phyloP scores from a whole-genome alignment of 2,113 vertebrate genomes.

The Caloenas nicobarica region DNA sequence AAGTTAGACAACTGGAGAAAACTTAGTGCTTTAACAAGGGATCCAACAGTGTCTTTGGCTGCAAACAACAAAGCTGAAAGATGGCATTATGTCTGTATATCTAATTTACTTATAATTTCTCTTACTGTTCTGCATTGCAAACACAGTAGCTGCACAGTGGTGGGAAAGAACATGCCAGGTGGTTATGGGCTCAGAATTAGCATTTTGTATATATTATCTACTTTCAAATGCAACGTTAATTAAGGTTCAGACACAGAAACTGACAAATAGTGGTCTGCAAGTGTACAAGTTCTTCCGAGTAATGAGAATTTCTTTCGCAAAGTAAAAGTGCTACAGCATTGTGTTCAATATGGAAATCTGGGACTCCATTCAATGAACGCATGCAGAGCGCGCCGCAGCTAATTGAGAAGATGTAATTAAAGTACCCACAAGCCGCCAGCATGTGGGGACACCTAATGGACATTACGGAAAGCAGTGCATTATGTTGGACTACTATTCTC shows the following conservation, averaged over 20 bases:
- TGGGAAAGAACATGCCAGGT: conserved; percentile 22
- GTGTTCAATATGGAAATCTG: conserved; percentile 21
- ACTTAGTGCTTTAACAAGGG: conserved; percentile 13
- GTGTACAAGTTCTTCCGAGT: not conserved
- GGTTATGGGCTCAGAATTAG: conserved; percentile 34
- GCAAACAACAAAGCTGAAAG: conserved; percentile 2
- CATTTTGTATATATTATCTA: conserved; percentile 32
- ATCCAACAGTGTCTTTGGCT: not conserved
- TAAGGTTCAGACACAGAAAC: not conserved
- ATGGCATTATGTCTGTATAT: conserved; percentile 18
- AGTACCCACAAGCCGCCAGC: not conserved
- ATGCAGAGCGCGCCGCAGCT: not conserved
- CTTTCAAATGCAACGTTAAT: conserved; percentile 45
- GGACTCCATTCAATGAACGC: not conserved
- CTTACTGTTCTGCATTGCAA: conserved; percentile 28
- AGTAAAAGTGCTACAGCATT: not conserved
- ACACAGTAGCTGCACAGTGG: conserved; percentile 28
- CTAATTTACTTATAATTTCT: conserved; percentile 43
- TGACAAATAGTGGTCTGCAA: not conserved
- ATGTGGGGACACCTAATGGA: conserved; percentile 41
- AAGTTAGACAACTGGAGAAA: conserved; percentile 5
- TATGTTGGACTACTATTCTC: not conserved
- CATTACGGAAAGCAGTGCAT: not conserved
- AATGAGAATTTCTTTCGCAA: conserved; percentile 29
- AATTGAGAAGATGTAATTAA: conserved; percentile 44